Evolutionary conservation across 1,140 invertebrate genomes (phyloP), one percentile per base, ranked within the genome.

Genomic region (Ceratoteleas bidentatus): DNA sequence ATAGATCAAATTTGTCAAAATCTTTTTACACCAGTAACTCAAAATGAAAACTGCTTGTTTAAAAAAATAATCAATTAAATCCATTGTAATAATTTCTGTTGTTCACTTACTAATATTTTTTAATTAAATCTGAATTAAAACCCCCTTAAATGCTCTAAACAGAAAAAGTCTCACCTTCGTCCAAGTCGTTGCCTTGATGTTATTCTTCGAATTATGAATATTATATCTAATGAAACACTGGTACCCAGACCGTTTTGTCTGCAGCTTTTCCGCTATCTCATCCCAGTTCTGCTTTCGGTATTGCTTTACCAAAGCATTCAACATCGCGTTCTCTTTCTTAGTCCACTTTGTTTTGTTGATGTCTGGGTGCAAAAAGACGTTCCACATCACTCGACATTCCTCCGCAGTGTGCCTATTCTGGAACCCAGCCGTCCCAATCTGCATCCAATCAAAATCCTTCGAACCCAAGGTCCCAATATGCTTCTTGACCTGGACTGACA

Each of bases 151-250:
- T 47, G 3, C 6, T 6, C 13, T 47, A n/a, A n/a, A 47, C 45
- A 14, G 16, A 49, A 49, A 49, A 49, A 52, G 6, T n/a, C 15
- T 43, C 24, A 83, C 81, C 38, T 88, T 84, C n/a, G 90, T 90
- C 94, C 95, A 95, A 61, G 88, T 89, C 74, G 8, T 87, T 83
- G 69, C 79, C 86, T 69, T 87, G 85, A 72, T 81, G 88, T 6
- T 52, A 64, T 61, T 45, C 62, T 84, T 74, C 53, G 84, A 40
- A 85, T 92, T 88, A 57, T 92, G 91, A 0, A 92, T 93, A 15
- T 93, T 92, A 83, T 92, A 94, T 79, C 94, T 93, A 3, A 95
- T 90, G 86, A 94, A 95, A 83, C 93, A 94, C 78, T 95, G 94
- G 85, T 94, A 95, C 7, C 92, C 93, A 13, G 93, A 93, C 36